Conservation (phyloP, 2,113 vertebrate species). For the Brachyhypopomus gauderio region DNA sequence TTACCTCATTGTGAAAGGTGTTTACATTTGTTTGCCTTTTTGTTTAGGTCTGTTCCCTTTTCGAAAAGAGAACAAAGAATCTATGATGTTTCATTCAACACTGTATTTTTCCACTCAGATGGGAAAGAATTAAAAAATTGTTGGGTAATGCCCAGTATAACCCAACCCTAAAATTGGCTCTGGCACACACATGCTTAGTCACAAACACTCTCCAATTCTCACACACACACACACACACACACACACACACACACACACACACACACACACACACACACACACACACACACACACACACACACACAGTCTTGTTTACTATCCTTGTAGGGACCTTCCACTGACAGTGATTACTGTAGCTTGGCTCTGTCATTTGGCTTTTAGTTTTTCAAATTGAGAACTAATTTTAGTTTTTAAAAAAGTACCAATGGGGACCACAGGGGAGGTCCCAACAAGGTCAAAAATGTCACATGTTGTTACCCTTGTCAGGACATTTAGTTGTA, state of each 20-base stretch:
- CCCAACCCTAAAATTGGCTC: slow-evolving; percentile 1
- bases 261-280: slow-evolving; percentile 32
- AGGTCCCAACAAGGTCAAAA: no score
- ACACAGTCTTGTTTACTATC: neutral
- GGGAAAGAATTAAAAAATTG: neutral
- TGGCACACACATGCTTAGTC: slow-evolving; percentile 9
- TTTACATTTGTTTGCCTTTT: neutral
- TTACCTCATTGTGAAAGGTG: slow-evolving; percentile 19
- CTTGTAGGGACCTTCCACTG: no score
- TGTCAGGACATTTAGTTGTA: neutral
- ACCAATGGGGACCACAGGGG: no score
- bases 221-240: slow-evolving; percentile 3
- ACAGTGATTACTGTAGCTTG: no score
- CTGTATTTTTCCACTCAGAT: slow-evolving; percentile 26
- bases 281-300: neutral
- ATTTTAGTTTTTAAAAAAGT: no score
- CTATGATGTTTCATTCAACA: neutral
- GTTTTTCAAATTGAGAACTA: no score
- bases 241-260: slow-evolving; percentile 59
- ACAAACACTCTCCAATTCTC: slow-evolving; percentile 10
- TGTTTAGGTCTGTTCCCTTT: neutral
- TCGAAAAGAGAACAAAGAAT: neutral
- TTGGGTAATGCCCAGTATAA: neutral
- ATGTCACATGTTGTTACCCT: no score
- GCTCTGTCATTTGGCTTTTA: no score